Evolutionary conservation across 2,888 invertebrate species (phyloP).

Genomic region (Epinotia demarniana): DNA sequence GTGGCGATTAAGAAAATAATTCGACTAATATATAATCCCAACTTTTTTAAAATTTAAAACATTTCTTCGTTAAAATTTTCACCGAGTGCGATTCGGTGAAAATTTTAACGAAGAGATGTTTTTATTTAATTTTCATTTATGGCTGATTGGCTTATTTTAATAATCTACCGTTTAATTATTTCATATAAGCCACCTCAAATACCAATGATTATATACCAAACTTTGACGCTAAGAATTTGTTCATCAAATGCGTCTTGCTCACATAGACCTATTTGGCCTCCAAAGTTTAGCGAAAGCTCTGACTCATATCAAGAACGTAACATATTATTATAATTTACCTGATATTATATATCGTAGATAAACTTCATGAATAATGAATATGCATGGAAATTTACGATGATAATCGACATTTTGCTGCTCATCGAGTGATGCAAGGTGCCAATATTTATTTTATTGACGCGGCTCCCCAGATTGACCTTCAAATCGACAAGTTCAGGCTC

Average conservation of each 20-base stretch:
- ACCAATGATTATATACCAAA: too few species aligned
- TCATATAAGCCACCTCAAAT: too few species aligned
- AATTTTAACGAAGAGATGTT: too few species aligned
- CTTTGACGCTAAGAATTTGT: background rate
- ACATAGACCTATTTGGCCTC: background rate
- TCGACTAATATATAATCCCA: too few species aligned
- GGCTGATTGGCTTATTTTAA: too few species aligned
- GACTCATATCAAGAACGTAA: background rate
- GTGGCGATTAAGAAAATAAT: too few species aligned
- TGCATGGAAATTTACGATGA: background rate
- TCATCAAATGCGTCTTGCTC: background rate
- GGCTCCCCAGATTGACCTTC: constrained; percentile 45
- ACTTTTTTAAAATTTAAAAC: too few species aligned
- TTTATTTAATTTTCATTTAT: too few species aligned
- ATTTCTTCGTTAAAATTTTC: too few species aligned
- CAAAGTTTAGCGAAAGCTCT: background rate
- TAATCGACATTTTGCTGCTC: background rate
- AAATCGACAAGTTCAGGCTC: constrained; percentile 55
- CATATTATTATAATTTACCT: background rate
- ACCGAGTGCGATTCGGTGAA: too few species aligned
- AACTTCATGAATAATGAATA: constrained; percentile 12
- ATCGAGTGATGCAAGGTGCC: constrained; percentile 34
- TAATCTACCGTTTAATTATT: too few species aligned
- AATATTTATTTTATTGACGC: constrained; percentile 30
- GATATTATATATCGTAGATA: background rate